Evolutionary conservation across 2,113 vertebrate genomes (phyloP).

Genomic region (Nesogale talazaci): DNA sequence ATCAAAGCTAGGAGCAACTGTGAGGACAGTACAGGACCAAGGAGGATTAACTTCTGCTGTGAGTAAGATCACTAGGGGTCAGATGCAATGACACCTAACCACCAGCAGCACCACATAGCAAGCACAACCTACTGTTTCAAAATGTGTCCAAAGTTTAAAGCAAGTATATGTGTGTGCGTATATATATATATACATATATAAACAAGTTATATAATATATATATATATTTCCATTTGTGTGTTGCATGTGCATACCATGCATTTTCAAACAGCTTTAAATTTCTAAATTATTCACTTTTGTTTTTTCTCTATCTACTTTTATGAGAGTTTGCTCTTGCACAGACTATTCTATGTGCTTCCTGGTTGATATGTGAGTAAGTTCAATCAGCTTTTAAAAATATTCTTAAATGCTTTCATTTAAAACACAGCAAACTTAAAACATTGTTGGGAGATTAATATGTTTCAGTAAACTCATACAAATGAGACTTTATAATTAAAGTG

Average conservation of each 20-base stretch:
- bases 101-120: neutral
- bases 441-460: conserved; percentile 74
- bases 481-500: conserved; percentile 84
- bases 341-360: neutral
- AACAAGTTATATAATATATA: neutral
- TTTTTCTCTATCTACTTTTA: neutral
- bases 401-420: conserved; percentile 59
- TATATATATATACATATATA: neutral
- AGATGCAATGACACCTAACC: too few relatives aligned
- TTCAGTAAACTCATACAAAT: conserved; percentile 72
- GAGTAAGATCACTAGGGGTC: too few relatives aligned
- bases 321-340: neutral
- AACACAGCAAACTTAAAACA: conserved; percentile 52
- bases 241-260: neutral
- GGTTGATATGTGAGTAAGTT: neutral
- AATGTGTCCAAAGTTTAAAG: neutral
- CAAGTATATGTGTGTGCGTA: too few relatives aligned
- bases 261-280: conserved; percentile 1
- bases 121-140: neutral
- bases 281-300: conserved; percentile 26
- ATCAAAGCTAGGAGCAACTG: too few relatives aligned
- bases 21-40: too few relatives aligned
- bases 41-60: too few relatives aligned
- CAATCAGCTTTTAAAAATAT: conserved; percentile 50
- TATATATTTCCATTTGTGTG: neutral